These are phyloP conservation scores for Rhyacophila evoluta DNA, from an alignment of 2,888 invertebrate species.

Conservation along the genomic window DNA sequence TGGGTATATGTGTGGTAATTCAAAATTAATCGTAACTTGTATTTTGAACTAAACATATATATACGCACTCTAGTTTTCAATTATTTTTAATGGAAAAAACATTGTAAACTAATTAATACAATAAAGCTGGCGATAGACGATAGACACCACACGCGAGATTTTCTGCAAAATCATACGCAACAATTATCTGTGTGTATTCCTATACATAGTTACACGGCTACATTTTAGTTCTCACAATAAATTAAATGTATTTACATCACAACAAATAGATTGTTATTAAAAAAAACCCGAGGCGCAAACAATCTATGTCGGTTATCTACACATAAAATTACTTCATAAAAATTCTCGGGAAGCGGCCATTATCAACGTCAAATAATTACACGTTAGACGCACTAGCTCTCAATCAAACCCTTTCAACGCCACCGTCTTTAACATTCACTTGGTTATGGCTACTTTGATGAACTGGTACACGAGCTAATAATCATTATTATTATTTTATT, in stretches of 20 bases:
- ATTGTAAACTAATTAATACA: not conserved
- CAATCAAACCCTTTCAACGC: constrained; percentile 41
- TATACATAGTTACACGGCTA: not conserved
- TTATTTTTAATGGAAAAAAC: not conserved
- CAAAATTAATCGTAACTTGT: no score
- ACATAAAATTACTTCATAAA: constrained; percentile 23
- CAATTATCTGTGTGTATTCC: no score
- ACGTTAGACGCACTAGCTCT: constrained; percentile 33
- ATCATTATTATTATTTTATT: no score
- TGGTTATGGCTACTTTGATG: not conserved
- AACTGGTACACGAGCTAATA: not conserved
- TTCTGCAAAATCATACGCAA: no score
- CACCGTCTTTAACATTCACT: not conserved
- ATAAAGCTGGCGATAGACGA: not conserved
- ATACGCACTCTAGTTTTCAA: no score
- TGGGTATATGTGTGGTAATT: no score
- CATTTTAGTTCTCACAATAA: not conserved
- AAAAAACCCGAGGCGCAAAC: not conserved
- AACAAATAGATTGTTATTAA: constrained; percentile 14
- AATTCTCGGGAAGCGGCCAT: constrained; percentile 33
- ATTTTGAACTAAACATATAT: no score
- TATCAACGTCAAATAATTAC: constrained; percentile 38
- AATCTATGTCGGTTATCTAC: constrained; percentile 28
- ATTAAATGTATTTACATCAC: not conserved
- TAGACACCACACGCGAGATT: no score